Conservation (phyloP, 2,797 vertebrate species). For the Poeciliopsis gracilis region DNA sequence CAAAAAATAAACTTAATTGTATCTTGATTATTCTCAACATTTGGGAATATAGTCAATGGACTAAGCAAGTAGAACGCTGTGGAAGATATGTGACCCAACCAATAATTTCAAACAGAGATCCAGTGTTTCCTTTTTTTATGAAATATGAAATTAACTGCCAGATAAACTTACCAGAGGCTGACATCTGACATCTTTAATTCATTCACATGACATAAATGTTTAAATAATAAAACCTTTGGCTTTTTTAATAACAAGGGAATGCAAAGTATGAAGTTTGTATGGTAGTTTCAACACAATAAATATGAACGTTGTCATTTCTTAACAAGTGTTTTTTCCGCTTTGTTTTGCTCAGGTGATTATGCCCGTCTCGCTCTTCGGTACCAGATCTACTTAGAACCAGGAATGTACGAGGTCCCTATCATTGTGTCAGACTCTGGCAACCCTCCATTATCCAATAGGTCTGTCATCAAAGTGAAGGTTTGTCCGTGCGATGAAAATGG, state of each 20-base stretch:
- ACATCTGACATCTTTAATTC: background rate
- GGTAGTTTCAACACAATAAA: background rate
- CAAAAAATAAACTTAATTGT: background rate
- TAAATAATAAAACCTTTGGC: background rate
- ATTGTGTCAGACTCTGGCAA: conserved; percentile 93
- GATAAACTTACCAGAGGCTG: background rate
- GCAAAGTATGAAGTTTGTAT: background rate
- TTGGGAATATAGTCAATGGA: background rate
- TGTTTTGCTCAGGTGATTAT: conserved; percentile 82
- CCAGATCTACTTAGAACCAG: conserved; percentile 88
- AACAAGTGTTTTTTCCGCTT: background rate
- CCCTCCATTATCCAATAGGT: conserved; percentile 90
- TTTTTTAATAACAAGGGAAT: background rate
- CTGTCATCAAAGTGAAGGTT: conserved; percentile 94
- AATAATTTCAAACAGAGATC: background rate
- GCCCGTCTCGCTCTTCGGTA: conserved; percentile 88
- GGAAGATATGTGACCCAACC: background rate
- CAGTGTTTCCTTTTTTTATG: background rate
- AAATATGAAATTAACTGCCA: background rate
- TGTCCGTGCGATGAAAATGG: conserved; percentile 92
- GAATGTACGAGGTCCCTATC: conserved; percentile 91
- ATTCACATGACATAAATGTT: background rate
- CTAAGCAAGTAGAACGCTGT: background rate
- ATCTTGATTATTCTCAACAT: background rate
- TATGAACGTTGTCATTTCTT: background rate